Percentiles rank a stretch among this genome's conserved stretches.
phyloP scores from a whole-genome alignment of 2,888 invertebrate genomes.

The Trachelus tabidus region DNA sequence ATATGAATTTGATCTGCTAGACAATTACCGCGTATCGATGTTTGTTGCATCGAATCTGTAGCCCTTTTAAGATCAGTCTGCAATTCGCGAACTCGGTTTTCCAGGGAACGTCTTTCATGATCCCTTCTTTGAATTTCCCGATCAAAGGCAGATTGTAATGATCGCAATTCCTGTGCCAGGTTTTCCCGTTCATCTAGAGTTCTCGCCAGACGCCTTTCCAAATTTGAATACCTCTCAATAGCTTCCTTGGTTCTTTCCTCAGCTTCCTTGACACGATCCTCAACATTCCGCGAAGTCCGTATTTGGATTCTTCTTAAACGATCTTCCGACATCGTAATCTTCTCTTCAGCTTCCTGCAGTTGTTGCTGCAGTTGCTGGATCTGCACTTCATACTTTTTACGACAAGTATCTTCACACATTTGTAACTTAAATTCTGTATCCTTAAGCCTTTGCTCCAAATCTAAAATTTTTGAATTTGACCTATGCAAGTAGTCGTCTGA shows the following conservation, averaged over 20 bases:
- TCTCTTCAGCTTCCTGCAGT: conserved; percentile 44
- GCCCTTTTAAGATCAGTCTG: conserved; percentile 62
- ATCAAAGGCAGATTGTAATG: conserved; percentile 69
- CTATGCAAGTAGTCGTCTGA: conserved; percentile 41
- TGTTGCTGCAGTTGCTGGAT: conserved; percentile 44
- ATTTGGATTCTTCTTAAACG: conserved; percentile 43
- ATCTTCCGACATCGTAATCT: conserved; percentile 40
- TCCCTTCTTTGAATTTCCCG: conserved; percentile 71
- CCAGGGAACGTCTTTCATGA: conserved; percentile 69
- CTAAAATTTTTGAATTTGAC: conserved; percentile 39
- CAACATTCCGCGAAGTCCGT: conserved; percentile 36
- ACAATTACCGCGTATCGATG: conserved; percentile 44
- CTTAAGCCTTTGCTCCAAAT: conserved; percentile 47
- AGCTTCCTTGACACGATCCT: conserved; percentile 47
- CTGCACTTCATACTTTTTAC: conserved; percentile 38
- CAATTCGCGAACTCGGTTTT: conserved; percentile 62
- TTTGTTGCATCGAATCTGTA: conserved; percentile 49
- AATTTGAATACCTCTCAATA: conserved; percentile 46
- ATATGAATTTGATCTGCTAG: conserved; percentile 50
- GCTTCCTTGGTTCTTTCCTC: conserved; percentile 50
- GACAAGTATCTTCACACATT: conserved; percentile 30
- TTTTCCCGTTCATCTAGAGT: conserved; percentile 67
- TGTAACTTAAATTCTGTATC: conserved; percentile 44
- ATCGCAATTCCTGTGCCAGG: conserved; percentile 71
- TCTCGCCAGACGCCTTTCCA: conserved; percentile 52